These are phyloP conservation scores for Macroglossus sobrinus DNA, from an alignment of 2,113 vertebrate species.

Conservation along the genomic window DNA sequence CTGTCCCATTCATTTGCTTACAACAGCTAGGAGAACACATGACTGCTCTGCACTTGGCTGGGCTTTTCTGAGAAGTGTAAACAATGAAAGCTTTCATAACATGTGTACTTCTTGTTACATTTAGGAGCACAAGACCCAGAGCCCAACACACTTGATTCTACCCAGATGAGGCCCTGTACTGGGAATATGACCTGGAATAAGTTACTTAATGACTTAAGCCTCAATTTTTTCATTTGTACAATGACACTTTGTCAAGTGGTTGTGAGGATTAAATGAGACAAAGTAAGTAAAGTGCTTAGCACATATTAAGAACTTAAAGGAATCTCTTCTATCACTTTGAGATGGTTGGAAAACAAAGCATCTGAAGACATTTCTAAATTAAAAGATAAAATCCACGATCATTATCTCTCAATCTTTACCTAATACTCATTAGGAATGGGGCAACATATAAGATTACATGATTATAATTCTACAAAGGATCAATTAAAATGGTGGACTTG, in stretches of 20 bases:
- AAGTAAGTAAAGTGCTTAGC: neutral
- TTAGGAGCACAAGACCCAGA: neutral
- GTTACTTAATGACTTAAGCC: neutral
- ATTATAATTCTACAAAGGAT: neutral
- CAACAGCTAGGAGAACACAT: neutral
- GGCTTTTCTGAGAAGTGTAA: neutral
- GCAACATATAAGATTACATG: neutral
- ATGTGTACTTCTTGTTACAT: neutral
- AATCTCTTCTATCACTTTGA: neutral
- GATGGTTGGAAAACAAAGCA: neutral
- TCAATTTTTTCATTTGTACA: neutral
- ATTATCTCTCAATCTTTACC: neutral
- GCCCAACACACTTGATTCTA: neutral
- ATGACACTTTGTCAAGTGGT: neutral
- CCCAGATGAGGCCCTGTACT: neutral
- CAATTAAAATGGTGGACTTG: neutral
- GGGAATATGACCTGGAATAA: neutral
- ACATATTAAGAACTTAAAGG: neutral
- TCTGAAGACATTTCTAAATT: neutral
- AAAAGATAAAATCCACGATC: neutral
- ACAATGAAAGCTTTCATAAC: neutral
- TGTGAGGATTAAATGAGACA: neutral
- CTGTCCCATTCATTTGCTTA: neutral
- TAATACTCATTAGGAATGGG: neutral
- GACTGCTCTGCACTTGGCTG: neutral